phyloP scores from a whole-genome alignment of 2,797 vertebrate species.

The Siniperca obscura region DNA sequence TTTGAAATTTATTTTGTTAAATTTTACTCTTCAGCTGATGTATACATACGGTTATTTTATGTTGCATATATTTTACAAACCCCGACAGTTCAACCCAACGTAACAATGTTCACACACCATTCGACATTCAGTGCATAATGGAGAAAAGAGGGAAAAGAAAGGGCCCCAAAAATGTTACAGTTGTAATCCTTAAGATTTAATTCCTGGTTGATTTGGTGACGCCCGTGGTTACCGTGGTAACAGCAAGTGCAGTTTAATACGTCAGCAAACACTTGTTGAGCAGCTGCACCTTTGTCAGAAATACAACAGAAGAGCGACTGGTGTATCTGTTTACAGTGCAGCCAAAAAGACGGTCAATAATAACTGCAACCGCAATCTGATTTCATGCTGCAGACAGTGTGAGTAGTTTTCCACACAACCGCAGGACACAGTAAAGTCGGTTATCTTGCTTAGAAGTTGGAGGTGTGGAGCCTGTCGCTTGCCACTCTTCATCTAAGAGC shows the following conservation, averaged over 20 bases:
- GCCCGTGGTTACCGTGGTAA: background rate
- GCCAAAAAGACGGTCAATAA: background rate
- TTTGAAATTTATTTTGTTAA: constrained; percentile 45
- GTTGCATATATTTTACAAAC: constrained; percentile 29
- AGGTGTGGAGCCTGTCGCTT: background rate
- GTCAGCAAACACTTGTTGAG: background rate
- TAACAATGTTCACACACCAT: background rate
- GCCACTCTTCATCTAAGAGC: background rate
- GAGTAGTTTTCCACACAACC: constrained; percentile 1
- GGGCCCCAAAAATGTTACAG: background rate
- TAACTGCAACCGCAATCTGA: background rate
- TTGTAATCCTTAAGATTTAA: constrained; percentile 3
- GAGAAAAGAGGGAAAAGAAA: background rate
- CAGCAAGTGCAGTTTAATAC: background rate
- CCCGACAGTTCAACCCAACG: background rate
- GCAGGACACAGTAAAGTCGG: background rate
- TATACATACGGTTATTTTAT: constrained; percentile 19
- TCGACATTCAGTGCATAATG: background rate
- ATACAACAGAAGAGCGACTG: background rate
- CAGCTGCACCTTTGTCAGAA: background rate
- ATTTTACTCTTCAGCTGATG: constrained; percentile 20
- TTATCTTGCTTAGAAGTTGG: background rate
- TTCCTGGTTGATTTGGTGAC: background rate
- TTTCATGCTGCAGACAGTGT: background rate
- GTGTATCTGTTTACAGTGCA: background rate